phyloP scores from a whole-genome alignment of 1,140 invertebrate genomes.

The Capitella teleta region DNA sequence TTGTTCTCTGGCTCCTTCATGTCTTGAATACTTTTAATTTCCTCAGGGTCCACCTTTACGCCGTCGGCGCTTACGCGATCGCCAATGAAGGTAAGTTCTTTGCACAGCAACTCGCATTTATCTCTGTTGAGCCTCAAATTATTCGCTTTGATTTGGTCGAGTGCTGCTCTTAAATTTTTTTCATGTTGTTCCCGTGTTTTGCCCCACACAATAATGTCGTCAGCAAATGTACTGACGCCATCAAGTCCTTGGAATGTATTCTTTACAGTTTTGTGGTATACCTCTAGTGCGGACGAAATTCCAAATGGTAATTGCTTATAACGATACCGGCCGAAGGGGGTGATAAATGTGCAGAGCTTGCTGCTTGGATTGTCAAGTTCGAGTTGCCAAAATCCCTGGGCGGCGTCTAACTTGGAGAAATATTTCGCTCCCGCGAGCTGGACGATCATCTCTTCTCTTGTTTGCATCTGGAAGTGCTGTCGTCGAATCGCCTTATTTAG shows the following conservation, averaged over 20 bases:
- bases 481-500: constrained; percentile 26
- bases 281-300: constrained; percentile 14
- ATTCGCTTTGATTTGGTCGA: too few relatives aligned
- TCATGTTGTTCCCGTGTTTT: too few relatives aligned
- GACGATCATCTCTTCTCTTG: constrained; percentile 19
- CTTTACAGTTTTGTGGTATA: constrained; percentile 27
- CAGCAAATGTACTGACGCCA: too few relatives aligned
- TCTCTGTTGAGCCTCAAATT: too few relatives aligned
- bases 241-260: constrained; percentile 14
- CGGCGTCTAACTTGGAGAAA: constrained; percentile 16
- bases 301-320: constrained; percentile 17
- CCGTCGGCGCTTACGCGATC: too few relatives aligned
- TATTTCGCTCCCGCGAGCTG: constrained; percentile 16
- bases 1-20: too few relatives aligned
- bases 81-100: too few relatives aligned
- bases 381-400: constrained; percentile 19
- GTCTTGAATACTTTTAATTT: too few relatives aligned
- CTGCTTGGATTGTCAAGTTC: constrained; percentile 17
- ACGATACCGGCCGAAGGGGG: constrained; percentile 15
- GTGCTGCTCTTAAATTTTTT: too few relatives aligned
- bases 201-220: too few relatives aligned
- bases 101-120: too few relatives aligned
- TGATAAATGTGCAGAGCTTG: constrained; percentile 16
- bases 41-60: too few relatives aligned
- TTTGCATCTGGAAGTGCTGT: constrained; percentile 14